A percentile compares a stretch with the other conserved stretches of the same genome.
phyloP scores from a whole-genome alignment of 2,888 invertebrate genomes.

The Phrixothrix hirtus region DNA sequence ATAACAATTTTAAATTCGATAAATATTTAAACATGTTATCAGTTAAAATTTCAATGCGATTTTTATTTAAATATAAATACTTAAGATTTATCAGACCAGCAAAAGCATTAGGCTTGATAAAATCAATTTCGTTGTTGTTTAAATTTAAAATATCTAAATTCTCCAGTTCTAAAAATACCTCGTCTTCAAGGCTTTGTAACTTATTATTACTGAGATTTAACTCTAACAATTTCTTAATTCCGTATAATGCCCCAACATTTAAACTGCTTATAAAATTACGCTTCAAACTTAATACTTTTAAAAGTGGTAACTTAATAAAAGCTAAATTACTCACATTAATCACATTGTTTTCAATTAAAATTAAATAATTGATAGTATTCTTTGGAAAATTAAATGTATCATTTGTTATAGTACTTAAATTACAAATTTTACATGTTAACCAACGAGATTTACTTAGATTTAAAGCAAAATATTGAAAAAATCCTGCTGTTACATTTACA shows the following conservation, averaged over 20 bases:
- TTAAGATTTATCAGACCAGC: conserved; percentile 49
- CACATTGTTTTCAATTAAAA: conserved; percentile 43
- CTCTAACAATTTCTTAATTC: conserved; percentile 47
- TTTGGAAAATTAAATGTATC: conserved; percentile 47
- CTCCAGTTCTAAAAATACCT: conserved; percentile 50
- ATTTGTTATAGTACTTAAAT: conserved; percentile 45
- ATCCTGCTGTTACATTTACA: conserved; percentile 44
- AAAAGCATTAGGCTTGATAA: conserved; percentile 52
- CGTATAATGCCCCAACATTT: conserved; percentile 50
- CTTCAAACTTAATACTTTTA: conserved; percentile 50
- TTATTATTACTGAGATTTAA: conserved; percentile 49
- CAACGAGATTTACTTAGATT: conserved; percentile 48
- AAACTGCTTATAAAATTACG: conserved; percentile 51
- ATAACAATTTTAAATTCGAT: conserved; percentile 50
- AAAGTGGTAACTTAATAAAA: conserved; percentile 45
- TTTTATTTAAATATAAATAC: conserved; percentile 53
- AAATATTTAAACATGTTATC: conserved; percentile 50
- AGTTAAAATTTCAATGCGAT: conserved; percentile 51
- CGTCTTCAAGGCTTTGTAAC: conserved; percentile 45
- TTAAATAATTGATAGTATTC: conserved; percentile 48
- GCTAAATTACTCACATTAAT: conserved; percentile 43
- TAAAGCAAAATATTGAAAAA: conserved; percentile 45
- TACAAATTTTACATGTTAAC: conserved; percentile 50
- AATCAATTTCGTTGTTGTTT: conserved; percentile 50
- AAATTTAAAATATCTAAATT: conserved; percentile 52